Evolutionary conservation across 2,888 invertebrate species (phyloP).

Genomic region (Synergus laeviventris): DNA sequence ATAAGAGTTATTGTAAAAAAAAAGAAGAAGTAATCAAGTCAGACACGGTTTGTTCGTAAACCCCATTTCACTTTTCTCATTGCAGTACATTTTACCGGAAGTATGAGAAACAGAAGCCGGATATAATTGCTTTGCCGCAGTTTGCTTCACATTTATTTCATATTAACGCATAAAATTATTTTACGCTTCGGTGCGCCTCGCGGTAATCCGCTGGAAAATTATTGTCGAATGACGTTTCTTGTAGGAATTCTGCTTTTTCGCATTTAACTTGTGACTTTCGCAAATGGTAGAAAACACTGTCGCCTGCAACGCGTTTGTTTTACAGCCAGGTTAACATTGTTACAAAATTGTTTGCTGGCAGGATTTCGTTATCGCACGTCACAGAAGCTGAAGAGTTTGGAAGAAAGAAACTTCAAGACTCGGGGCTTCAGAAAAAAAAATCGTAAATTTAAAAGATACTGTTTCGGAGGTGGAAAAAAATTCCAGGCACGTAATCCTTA

Average conservation of each 20-base stretch:
- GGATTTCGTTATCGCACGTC: not conserved
- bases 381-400: not conserved
- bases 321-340: not conserved
- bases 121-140: slow-evolving; percentile 26
- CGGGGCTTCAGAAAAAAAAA: not conserved
- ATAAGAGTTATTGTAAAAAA: not conserved
- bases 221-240: slow-evolving; percentile 45
- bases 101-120: slow-evolving; percentile 17
- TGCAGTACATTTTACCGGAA: not conserved
- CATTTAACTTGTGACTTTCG: not conserved
- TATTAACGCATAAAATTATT: slow-evolving; percentile 57
- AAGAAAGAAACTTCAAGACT: not conserved
- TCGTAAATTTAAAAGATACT: slow-evolving; percentile 2
- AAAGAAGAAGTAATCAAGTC: slow-evolving; percentile 13
- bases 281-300: not conserved
- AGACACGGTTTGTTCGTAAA: not conserved
- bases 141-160: slow-evolving; percentile 31
- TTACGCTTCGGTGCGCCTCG: slow-evolving; percentile 51
- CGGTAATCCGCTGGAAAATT: slow-evolving; percentile 56
- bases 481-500: slow-evolving; percentile 21
- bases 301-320: not conserved
- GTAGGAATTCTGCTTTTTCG: slow-evolving; percentile 52
- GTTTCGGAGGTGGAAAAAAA: slow-evolving; percentile 10
- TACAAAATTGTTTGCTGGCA: slow-evolving; percentile 2
- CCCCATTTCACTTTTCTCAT: not conserved